Evolutionary conservation across 1,140 invertebrate species (phyloP), one percentile per base, ranked within the genome.

Genomic region (Drosophila triauraria): DNA sequence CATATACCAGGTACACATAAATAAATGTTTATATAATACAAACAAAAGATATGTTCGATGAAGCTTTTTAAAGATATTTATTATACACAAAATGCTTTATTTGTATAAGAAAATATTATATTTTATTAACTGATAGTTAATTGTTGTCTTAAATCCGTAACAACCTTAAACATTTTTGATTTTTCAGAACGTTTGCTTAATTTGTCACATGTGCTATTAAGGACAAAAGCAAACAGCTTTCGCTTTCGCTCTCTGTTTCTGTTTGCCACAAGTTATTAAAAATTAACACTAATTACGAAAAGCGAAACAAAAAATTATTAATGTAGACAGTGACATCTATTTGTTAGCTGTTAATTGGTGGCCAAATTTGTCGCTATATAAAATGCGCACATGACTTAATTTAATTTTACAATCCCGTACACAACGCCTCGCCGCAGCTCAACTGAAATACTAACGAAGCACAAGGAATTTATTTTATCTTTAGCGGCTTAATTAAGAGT

Each of bases 321-420:
- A 58, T 56, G 13, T 50, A 47, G 46, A 79, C 70, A 74, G 75
- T 72, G 76, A 78, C 86, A 74, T 88, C 77, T 87, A 88, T 84
- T 90, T 88, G 84, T 84, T 84, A 88, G 72, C 78, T 84, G 81
- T 90, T 88, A 88, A 81, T 90, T 88, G 81, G 77, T 84, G 75
- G 58, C 77, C 72, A 67, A 78, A 80, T 74, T 80, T 70, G 58
- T 70, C 46, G 25, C 32, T 48, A 46, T 20, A 57, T 51, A 58
- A 77, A 68, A 60, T 72, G 72, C 38, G 42, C 68, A 70, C 84
- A 90, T 84, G 85, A 90, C 74, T 88, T 78, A 78, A 88, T 90
- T 84, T 78, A 56, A 90, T 81, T 67, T 69, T 82, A 87, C 70
- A 65, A 74, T 80, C 67, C 48, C 68, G 47, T 57, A 23, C 69